Percentiles rank a stretch among this genome's conserved stretches.
Evolutionary conservation across 2,797 vertebrate genomes (phyloP).

Genomic region (Pantherophis vulpinus): DNA sequence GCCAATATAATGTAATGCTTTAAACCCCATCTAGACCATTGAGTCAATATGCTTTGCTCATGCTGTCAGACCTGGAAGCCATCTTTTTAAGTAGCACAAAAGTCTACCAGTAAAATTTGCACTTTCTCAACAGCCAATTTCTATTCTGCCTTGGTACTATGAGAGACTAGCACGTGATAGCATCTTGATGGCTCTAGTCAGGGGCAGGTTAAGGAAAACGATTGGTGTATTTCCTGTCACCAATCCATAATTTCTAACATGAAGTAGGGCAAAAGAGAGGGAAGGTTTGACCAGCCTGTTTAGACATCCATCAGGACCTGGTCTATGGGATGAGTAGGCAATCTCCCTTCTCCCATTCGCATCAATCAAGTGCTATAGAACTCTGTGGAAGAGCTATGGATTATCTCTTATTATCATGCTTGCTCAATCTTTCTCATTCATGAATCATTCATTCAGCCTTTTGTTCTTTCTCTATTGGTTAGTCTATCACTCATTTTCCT

Average conservation of each 20-base stretch:
- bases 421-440: not conserved
- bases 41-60: not conserved
- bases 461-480: not conserved
- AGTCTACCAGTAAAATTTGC: not conserved
- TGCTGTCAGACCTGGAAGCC: not conserved
- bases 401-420: not conserved
- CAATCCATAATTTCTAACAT: not conserved
- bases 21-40: not conserved
- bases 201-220: not conserved
- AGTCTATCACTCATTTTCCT: not conserved
- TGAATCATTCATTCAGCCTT: not conserved
- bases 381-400: not conserved
- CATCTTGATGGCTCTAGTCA: not conserved
- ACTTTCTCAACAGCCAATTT: not conserved
- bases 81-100: not conserved
- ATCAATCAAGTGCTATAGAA: not conserved
- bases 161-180: not conserved
- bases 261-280: not conserved
- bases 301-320: not conserved
- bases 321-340: not conserved
- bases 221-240: not conserved
- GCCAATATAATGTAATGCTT: not conserved
- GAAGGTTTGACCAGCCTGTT: not conserved
- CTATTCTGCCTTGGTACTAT: not conserved
- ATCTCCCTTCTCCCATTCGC: not conserved